phyloP scores from a whole-genome alignment of 2,113 vertebrate species.

The Prolemur simus region DNA sequence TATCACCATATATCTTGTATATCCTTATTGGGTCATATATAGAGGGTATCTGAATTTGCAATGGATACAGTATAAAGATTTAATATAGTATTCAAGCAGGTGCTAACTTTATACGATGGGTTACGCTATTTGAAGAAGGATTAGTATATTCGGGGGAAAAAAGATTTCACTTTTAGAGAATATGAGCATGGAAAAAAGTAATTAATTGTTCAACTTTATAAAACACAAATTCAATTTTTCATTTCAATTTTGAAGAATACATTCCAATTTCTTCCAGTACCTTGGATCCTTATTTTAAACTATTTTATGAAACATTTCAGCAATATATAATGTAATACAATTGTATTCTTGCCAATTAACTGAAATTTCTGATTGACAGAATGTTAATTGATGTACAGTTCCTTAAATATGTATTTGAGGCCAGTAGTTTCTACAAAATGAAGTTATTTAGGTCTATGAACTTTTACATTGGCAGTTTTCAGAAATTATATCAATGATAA shows the following conservation, averaged over 20 bases:
- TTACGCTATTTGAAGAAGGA: not conserved
- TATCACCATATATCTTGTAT: not conserved
- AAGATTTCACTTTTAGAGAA: not conserved
- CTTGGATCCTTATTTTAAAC: not conserved
- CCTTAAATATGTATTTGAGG: not conserved
- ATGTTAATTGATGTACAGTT: not conserved
- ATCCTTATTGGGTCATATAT: not conserved
- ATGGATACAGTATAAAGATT: not conserved
- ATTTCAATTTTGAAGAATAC: not conserved
- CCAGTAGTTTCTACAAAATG: not conserved
- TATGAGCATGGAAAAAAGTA: not conserved
- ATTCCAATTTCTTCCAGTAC: not conserved
- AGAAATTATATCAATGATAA: constrained; percentile 15
- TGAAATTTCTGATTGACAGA: constrained; percentile 18
- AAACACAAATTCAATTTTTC: not conserved
- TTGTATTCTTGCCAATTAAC: not conserved
- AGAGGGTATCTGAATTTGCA: not conserved
- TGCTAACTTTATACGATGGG: not conserved
- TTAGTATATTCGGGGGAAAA: not conserved
- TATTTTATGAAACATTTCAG: not conserved
- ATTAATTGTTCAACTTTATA: not conserved
- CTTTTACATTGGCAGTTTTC: not conserved
- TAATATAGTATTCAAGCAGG: not conserved
- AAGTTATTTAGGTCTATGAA: constrained; percentile 2
- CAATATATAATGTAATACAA: not conserved